Evolutionary conservation across 2,888 invertebrate genomes (phyloP), one percentile per base, ranked within the genome.

Genomic region (Calliscelio sp.): DNA sequence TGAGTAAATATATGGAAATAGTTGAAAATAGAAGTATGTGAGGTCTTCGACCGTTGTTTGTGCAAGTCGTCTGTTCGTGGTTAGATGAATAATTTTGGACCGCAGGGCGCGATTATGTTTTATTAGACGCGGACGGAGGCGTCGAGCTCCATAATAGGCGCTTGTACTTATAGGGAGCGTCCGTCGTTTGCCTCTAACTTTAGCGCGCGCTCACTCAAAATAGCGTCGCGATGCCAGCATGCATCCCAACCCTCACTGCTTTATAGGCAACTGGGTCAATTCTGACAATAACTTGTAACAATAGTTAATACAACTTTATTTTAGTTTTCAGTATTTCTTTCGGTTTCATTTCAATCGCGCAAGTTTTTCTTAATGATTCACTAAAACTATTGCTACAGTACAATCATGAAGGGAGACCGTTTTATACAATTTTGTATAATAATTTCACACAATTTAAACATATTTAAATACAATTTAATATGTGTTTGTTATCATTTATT

Each of bases 111-210:
- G 80, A 86, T 86, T 84, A 84, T 85, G 79, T 85, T 81, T 85
- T 85, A 82, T 82, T 81, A 63, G 86, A 65, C 78, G 86, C 84
- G 81, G 77, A 65, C 84, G 86, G 81, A 85, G 86, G 83, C 87
- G 89, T 87, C 88, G 86, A 86, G 86, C 87, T 89, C 90, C 90
- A 90, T 91, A 91, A 91, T 89, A 88, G 89, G 88, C 88, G 90
- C 91, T 92, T 92, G 92, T 90, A 92, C 92, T 91, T 93, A 92
- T 92, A 92, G 91, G 92, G 92, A 92, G 90, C 90, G 92, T 89
- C 89, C 89, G 90, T 89, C 89, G 90, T 89, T 86, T 88, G 89
- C 87, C 92, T 91, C 92, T 93, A 92, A 92, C 92, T 89, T 92
- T 92, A 93, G 91, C 90, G 84, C 80, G 83, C 89, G 89, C 84